phyloP scores from a whole-genome alignment of 2,113 vertebrate species.

The Aptenodytes forsteri region DNA sequence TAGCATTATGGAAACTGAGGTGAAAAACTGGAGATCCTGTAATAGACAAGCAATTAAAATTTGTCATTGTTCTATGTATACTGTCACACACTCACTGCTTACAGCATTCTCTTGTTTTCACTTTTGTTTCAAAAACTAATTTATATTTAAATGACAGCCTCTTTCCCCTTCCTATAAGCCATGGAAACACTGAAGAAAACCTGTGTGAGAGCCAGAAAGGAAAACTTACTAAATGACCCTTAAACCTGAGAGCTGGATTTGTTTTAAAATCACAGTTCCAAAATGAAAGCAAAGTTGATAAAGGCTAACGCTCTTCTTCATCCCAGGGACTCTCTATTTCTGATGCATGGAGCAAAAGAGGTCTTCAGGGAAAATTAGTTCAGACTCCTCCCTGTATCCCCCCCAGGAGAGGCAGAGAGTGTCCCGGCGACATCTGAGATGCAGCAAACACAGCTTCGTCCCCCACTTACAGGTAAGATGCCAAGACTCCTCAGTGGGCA shows the following conservation, averaged over 20 bases:
- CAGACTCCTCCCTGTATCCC: not conserved
- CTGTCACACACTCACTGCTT: constrained; percentile 55
- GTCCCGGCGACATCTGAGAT: not conserved
- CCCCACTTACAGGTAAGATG: not conserved
- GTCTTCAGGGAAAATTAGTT: not conserved
- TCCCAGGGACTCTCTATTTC: not conserved
- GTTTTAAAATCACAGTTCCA: not conserved
- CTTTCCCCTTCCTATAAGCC: not conserved
- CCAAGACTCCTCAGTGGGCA: not conserved
- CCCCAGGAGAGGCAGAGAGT: not conserved
- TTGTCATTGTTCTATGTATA: constrained; percentile 52
- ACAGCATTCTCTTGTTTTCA: not conserved
- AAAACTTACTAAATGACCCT: not conserved
- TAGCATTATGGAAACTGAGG: constrained; percentile 35
- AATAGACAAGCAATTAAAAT: constrained; percentile 50
- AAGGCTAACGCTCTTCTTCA: not conserved
- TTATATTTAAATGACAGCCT: constrained; percentile 66
- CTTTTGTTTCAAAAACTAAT: constrained; percentile 45
- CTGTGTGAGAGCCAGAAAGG: not conserved
- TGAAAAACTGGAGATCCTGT: constrained; percentile 38
- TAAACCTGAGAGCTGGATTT: not conserved
- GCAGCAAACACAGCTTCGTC: not conserved
- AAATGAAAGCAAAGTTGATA: not conserved
- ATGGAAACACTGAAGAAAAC: constrained; percentile 33
- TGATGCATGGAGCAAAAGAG: not conserved